Percentiles rank a stretch among this genome's conserved stretches.
These are phyloP conservation scores for Clepsis dumicolana DNA, from an alignment of 2,888 invertebrate species.

Conservation along the genomic window DNA sequence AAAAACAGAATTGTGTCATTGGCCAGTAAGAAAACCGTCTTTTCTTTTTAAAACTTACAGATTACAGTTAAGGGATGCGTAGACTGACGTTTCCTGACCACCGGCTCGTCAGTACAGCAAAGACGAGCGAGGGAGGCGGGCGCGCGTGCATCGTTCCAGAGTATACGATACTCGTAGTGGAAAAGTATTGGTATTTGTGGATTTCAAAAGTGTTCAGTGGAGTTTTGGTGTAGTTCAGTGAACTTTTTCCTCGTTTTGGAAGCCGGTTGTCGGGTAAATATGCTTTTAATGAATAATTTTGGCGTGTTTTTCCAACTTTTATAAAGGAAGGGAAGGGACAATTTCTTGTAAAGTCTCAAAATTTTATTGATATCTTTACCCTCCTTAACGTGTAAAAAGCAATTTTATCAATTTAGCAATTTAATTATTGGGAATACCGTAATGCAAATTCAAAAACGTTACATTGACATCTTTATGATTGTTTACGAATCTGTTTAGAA, in stretches of 20 bases:
- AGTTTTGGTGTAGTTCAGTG: slow-evolving; percentile 34
- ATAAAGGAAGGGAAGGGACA: neutral
- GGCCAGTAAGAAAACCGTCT: neutral
- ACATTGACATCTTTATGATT: too few relatives aligned
- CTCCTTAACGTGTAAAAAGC: too few relatives aligned
- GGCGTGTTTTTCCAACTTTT: neutral
- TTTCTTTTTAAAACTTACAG: slow-evolving; percentile 11
- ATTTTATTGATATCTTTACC: neutral
- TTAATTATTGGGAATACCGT: too few relatives aligned
- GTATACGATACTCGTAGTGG: slow-evolving; percentile 42
- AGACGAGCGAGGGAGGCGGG: slow-evolving; percentile 53
- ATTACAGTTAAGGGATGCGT: slow-evolving; percentile 32
- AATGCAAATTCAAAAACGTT: too few relatives aligned
- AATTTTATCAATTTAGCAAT: too few relatives aligned
- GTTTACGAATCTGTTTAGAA: too few relatives aligned
- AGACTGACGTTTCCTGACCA: slow-evolving; percentile 26
- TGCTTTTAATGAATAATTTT: neutral
- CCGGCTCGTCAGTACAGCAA: slow-evolving; percentile 61
- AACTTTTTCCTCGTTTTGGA: slow-evolving; percentile 19
- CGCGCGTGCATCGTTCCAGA: slow-evolving; percentile 54
- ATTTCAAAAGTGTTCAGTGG: slow-evolving; percentile 41
- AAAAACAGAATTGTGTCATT: neutral
- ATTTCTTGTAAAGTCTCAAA: neutral
- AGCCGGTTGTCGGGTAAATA: slow-evolving; percentile 18
- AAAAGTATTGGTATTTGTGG: slow-evolving; percentile 44